These are phyloP conservation scores for Gisinianus flammeolus DNA, from an alignment of 2,888 invertebrate species.

Conservation along the genomic window DNA sequence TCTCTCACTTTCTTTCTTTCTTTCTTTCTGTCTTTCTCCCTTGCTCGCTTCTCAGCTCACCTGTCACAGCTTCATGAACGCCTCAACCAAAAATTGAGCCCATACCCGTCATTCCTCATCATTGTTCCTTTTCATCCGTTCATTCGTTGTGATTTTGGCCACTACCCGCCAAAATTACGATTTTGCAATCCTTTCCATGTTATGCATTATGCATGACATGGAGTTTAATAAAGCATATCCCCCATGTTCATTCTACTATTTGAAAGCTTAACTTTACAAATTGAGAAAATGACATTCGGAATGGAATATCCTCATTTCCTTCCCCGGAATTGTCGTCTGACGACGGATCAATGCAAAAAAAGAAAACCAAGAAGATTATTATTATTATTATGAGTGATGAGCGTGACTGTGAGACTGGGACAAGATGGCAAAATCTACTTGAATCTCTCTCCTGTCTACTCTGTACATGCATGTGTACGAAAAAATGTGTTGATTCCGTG, in stretches of 20 bases:
- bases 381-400: constrained; percentile 11
- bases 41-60: too few species aligned
- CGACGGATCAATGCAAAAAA: too few species aligned
- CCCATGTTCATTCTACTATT: too few species aligned
- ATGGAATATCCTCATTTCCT: too few species aligned
- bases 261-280: too few species aligned
- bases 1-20: background rate
- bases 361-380: background rate
- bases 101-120: background rate
- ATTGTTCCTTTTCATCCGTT: background rate
- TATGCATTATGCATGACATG: too few species aligned
- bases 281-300: too few species aligned
- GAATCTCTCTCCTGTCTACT: background rate
- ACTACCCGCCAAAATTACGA: background rate
- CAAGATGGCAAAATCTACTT: background rate
- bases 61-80: too few species aligned
- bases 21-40: too few species aligned
- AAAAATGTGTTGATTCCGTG: constrained; percentile 40
- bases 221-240: too few species aligned
- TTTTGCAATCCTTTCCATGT: background rate
- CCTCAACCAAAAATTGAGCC: background rate
- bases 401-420: constrained; percentile 2
- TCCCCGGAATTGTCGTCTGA: too few species aligned
- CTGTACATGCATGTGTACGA: background rate
- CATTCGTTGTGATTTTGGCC: too few species aligned